Evolutionary conservation across 2,797 vertebrate species (phyloP).

Genomic region (Kryptolebias ocellatus): DNA sequence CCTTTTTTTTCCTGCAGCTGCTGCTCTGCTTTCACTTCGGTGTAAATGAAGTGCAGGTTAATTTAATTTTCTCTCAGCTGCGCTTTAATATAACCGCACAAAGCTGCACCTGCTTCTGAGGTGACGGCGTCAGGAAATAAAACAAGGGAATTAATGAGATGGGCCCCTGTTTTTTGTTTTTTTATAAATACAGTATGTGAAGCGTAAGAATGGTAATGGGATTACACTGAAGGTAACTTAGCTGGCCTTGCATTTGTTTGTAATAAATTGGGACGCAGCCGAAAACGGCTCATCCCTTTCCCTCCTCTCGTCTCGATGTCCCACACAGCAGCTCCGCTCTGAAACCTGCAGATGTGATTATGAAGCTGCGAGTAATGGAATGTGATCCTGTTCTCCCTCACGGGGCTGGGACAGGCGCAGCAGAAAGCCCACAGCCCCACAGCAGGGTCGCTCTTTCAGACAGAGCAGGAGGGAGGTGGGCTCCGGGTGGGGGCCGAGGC

Average conservation of each 20-base stretch:
- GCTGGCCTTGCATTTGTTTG: not conserved
- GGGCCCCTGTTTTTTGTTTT: too few relatives aligned
- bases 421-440: conserved; percentile 44
- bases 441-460: conserved; percentile 55
- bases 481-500: conserved; percentile 29
- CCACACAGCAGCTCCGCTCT: conserved; percentile 16
- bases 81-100: not conserved
- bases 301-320: conserved; percentile 13
- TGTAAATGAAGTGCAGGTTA: conserved; percentile 26
- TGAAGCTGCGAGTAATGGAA: conserved; percentile 64
- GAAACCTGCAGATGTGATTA: conserved; percentile 56
- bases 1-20: not conserved
- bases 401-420: conserved; percentile 5
- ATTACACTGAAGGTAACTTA: too few relatives aligned
- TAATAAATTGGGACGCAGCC: not conserved
- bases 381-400: conserved; percentile 53
- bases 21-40: not conserved
- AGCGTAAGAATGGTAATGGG: too few relatives aligned
- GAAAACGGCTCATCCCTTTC: not conserved
- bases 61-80: conserved; percentile 27
- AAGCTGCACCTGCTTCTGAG: conserved; percentile 16
- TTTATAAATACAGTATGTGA: too few relatives aligned
- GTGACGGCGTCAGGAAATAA: not conserved
- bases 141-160: too few relatives aligned
- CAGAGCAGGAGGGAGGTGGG: conserved; percentile 57